These are phyloP conservation scores for Papilio polyxenes DNA, from an alignment of 1,140 invertebrate genomes.

Conservation along the genomic window DNA sequence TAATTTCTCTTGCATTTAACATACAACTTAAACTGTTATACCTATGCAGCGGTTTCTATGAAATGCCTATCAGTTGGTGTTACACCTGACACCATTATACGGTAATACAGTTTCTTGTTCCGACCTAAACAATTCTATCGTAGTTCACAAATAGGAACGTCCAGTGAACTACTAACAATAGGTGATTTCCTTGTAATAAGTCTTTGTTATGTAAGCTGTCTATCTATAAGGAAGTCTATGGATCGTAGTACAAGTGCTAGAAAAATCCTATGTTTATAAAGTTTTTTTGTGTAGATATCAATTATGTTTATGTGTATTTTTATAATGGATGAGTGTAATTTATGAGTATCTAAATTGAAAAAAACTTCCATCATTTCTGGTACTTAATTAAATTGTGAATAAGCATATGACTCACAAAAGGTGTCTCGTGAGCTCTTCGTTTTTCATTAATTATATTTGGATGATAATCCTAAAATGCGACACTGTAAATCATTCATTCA, in stretches of 20 bases:
- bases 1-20: not conserved
- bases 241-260: constrained; percentile 1
- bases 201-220: constrained; percentile 64
- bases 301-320: not conserved
- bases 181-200: constrained; percentile 69
- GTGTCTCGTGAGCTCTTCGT: too few relatives aligned
- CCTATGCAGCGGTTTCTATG: not conserved
- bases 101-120: constrained; percentile 54
- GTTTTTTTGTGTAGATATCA: not conserved
- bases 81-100: constrained; percentile 31
- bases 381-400: too few relatives aligned
- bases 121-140: constrained; percentile 66
- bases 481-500: too few relatives aligned
- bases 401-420: not conserved
- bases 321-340: not conserved
- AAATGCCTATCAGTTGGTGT: not conserved
- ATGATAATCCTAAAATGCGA: too few relatives aligned
- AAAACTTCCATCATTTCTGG: too few relatives aligned
- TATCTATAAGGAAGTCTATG: constrained; percentile 42
- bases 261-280: constrained; percentile 1
- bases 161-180: constrained; percentile 70
- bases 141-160: constrained; percentile 60
- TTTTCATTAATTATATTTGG: too few relatives aligned
- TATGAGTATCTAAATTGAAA: not conserved
- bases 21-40: not conserved